Evolutionary conservation across 2,113 vertebrate genomes (phyloP), one percentile per base, ranked within the genome.

Genomic region (Leuciscus idus): DNA sequence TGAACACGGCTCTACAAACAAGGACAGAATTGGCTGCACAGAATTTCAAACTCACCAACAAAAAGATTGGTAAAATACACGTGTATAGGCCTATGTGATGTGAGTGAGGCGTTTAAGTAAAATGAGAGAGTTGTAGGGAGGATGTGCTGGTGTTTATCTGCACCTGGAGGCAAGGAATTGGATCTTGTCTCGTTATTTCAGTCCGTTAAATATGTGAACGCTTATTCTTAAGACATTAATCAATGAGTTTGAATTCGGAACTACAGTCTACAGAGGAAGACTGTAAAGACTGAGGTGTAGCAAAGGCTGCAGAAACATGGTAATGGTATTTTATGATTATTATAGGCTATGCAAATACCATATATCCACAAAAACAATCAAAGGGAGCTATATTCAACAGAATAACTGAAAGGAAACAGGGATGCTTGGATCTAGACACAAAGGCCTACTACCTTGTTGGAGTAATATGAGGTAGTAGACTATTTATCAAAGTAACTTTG

Each of bases 1-100:
- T 68, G 46, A 70, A 48, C 62, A 48, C 43, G 12, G 77, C 33
- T 62, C 50, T 80, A 23, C 28, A 78, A 78, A 78, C 48, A 78
- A 30, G 28, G 36, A 1, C 46, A 33, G 26, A 28, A 57, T 33
- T 23, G 75, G 57, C 75, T 21, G 9, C n/a, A 33, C 9, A 57
- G 75, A 10, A 55, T 57, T 57, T 78, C 17, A 57, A 33, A 50
- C 74, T 57, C 10, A 19, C 46, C 15, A 21, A 57, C 13, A 55
- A 30, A 76, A 77, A 57, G 36, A 72, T 72, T n/a, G 0, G 10
- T 72, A 23, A 30, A 52, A 36, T 21, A 39, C 19, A 17, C 30
- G 30, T 30, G 7, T 72, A 36, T 36, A 5, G 21, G 50, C 50
- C 50, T 52, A 52, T 5, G 72, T 74, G 39, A 15, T 15, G 68